These are phyloP conservation scores for Opisthocomus hoazin DNA, from an alignment of 2,113 vertebrate species.

Conservation along the genomic window DNA sequence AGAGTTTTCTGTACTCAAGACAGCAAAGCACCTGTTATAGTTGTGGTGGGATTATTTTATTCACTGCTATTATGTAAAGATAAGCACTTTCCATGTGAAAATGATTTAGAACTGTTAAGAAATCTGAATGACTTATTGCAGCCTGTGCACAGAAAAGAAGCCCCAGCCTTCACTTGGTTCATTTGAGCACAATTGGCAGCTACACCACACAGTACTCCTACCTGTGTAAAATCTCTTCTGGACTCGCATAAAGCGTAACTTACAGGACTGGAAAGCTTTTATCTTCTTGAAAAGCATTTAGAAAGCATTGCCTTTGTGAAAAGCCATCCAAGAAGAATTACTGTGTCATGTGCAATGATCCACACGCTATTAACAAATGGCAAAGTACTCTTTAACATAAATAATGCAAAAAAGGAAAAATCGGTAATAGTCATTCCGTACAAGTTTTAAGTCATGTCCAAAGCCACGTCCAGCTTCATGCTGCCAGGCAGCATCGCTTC, in stretches of 20 bases:
- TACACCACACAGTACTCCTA: background rate
- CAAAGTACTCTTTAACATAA: background rate
- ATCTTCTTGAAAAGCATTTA: background rate
- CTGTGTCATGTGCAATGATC: background rate
- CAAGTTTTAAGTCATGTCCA: background rate
- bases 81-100: background rate
- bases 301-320: background rate
- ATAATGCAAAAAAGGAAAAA: background rate
- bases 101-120: background rate
- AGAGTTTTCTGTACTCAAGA: background rate
- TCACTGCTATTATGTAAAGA: background rate
- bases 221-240: background rate
- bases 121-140: background rate
- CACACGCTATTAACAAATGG: background rate
- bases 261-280: background rate
- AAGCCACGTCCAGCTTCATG: background rate
- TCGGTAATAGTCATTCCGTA: background rate
- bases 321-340: background rate
- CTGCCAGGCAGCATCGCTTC: background rate
- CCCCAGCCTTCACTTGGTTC: background rate
- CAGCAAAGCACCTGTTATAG: background rate
- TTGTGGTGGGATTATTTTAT: background rate
- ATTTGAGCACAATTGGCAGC: background rate
- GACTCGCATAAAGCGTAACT: background rate
- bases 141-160: background rate